These are phyloP conservation scores for Dallia pectoralis DNA, from an alignment of 2,797 vertebrate genomes.

Conservation along the genomic window DNA sequence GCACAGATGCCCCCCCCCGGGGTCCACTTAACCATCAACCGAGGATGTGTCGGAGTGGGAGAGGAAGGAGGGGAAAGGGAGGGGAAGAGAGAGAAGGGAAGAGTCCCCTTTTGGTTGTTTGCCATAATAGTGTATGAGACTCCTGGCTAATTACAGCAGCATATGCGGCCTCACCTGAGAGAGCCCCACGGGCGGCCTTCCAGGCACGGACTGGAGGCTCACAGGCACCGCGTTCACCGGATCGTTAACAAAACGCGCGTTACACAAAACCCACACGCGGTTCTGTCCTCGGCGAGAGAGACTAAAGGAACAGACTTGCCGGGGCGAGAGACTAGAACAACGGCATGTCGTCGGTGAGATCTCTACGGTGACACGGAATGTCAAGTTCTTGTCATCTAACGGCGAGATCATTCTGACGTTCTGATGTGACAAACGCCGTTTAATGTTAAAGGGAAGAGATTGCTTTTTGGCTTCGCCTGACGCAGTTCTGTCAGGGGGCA, in stretches of 20 bases:
- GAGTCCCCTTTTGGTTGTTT: constrained; percentile 47
- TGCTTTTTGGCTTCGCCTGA: constrained; percentile 62
- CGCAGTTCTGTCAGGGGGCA: constrained; percentile 63
- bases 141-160: constrained; percentile 69
- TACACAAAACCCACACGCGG: background rate
- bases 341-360: constrained; percentile 22
- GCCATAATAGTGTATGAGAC: constrained; percentile 51
- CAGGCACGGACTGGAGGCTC: constrained; percentile 9
- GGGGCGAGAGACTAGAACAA: background rate
- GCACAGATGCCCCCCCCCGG: constrained; percentile 45
- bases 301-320: background rate
- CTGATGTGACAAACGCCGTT: constrained; percentile 60
- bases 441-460: constrained; percentile 60
- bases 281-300: background rate
- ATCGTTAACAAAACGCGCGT: constrained; percentile 4
- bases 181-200: constrained; percentile 47
- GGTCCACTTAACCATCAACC: constrained; percentile 51
- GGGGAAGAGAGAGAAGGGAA: constrained; percentile 6
- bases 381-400: constrained; percentile 50
- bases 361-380: constrained; percentile 34
- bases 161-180: constrained; percentile 61
- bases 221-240: background rate
- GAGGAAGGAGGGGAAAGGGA: constrained; percentile 15
- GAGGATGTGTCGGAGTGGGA: constrained; percentile 45
- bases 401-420: constrained; percentile 54